These are phyloP conservation scores for Embiotoca jacksoni DNA, from an alignment of 2,113 vertebrate genomes.

Conservation along the genomic window DNA sequence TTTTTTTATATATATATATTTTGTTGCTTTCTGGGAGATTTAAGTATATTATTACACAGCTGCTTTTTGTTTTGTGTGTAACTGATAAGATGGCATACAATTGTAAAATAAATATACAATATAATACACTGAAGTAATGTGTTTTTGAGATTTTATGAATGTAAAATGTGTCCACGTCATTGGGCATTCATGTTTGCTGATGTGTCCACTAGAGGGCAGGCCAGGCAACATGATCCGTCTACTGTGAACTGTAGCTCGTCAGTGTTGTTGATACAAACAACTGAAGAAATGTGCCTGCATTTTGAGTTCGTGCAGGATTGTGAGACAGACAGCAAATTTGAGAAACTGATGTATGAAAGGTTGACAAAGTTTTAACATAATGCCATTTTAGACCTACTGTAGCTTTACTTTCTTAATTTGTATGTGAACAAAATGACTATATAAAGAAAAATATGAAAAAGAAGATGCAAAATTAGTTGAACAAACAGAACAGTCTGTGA, in stretches of 20 bases:
- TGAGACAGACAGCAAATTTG: too few relatives aligned
- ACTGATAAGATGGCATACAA: slow-evolving; percentile 52
- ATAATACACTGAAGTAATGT: slow-evolving; percentile 48
- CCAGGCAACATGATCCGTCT: slow-evolving; percentile 2
- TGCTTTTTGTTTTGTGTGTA: slow-evolving; percentile 66
- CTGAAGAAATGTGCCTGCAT: background rate
- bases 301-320: too few relatives aligned
- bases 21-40: slow-evolving; percentile 58
- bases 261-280: too few relatives aligned
- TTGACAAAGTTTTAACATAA: too few relatives aligned
- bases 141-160: background rate
- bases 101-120: slow-evolving; percentile 69
- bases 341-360: too few relatives aligned
- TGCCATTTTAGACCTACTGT: too few relatives aligned
- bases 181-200: background rate
- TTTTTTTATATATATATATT: background rate
- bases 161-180: background rate
- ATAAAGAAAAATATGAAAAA: too few relatives aligned
- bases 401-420: too few relatives aligned
- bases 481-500: too few relatives aligned
- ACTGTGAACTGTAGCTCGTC: background rate
- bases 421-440: too few relatives aligned
- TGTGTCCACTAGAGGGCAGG: slow-evolving; percentile 63
- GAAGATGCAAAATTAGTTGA: too few relatives aligned
- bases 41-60: slow-evolving; percentile 43